Conservation (phyloP, 2,888 invertebrate species). For the Poecilus cupreus region DNA sequence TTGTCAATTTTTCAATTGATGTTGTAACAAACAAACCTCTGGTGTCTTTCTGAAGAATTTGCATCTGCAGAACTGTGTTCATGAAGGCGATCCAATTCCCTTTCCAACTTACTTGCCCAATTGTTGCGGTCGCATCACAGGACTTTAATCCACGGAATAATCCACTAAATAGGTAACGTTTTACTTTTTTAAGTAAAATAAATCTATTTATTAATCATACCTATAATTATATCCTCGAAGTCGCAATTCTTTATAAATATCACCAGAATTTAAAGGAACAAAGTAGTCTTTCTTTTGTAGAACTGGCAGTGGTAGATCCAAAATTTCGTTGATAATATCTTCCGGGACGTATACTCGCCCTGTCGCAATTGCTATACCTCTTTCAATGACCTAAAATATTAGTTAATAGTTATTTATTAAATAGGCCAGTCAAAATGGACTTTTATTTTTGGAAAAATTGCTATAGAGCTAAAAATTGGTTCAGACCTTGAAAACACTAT, state of each 20-base stretch:
- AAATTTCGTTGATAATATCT: constrained; percentile 74
- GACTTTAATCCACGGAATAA: constrained; percentile 63
- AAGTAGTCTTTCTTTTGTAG: constrained; percentile 67
- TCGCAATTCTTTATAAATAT: constrained; percentile 81
- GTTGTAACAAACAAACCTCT: constrained; percentile 85
- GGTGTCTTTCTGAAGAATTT: constrained; percentile 81
- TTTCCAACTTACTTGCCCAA: constrained; percentile 79
- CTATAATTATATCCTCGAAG: constrained; percentile 79
- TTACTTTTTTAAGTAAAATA: too few species aligned
- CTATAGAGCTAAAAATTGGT: too few species aligned
- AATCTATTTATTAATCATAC: too few species aligned
- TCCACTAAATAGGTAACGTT: too few species aligned
- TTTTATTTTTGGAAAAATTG: too few species aligned
- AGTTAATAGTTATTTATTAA: too few species aligned
- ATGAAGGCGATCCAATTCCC: constrained; percentile 92
- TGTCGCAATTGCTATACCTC: constrained; percentile 80
- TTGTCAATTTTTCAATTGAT: constrained; percentile 81
- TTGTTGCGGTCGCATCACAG: constrained; percentile 67
- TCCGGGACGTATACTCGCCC: constrained; percentile 78
- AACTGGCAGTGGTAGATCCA: constrained; percentile 70
- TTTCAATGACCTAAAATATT: constrained; percentile 78
- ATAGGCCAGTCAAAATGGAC: too few species aligned
- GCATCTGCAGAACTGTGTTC: constrained; percentile 91
- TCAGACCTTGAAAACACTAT: too few species aligned
- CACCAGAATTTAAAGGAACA: constrained; percentile 75